Evolutionary conservation across 2,797 vertebrate genomes (phyloP).

Genomic region (Myotis findleyi): DNA sequence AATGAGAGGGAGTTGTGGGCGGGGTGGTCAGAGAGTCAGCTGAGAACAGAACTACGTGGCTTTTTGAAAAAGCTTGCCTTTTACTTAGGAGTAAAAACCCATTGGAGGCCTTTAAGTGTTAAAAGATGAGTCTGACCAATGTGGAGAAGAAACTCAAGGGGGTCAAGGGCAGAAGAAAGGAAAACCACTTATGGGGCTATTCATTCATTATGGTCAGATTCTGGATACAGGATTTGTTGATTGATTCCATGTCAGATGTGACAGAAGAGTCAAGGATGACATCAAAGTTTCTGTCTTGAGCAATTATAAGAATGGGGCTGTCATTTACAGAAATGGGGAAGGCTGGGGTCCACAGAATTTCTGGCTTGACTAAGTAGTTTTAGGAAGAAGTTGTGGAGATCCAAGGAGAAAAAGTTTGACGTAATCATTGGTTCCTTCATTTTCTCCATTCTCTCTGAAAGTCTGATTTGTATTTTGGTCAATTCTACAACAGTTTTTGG

Average conservation of each 20-base stretch:
- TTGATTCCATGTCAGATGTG: background rate
- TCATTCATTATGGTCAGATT: slow-evolving; percentile 28
- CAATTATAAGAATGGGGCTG: background rate
- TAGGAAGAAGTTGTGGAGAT: slow-evolving; percentile 13
- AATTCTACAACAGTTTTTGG: background rate
- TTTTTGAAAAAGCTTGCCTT: slow-evolving; percentile 31
- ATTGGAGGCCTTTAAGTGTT: background rate
- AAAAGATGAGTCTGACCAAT: background rate
- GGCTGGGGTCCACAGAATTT: background rate
- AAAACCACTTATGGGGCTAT: background rate
- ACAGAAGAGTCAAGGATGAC: background rate
- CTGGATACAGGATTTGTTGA: background rate
- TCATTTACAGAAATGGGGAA: slow-evolving; percentile 25
- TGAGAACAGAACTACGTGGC: background rate
- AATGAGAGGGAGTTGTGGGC: background rate
- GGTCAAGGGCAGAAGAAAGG: background rate
- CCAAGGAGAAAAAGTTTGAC: background rate
- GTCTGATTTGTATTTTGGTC: background rate
- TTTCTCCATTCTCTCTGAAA: slow-evolving; percentile 30
- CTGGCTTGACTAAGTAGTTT: slow-evolving; percentile 26
- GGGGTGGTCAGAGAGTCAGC: background rate
- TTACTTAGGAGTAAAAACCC: background rate
- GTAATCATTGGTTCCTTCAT: slow-evolving; percentile 19
- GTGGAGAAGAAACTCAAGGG: background rate
- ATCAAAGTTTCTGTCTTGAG: background rate